Conservation (phyloP, 2,888 invertebrate species). For the Aphrophora alni region DNA sequence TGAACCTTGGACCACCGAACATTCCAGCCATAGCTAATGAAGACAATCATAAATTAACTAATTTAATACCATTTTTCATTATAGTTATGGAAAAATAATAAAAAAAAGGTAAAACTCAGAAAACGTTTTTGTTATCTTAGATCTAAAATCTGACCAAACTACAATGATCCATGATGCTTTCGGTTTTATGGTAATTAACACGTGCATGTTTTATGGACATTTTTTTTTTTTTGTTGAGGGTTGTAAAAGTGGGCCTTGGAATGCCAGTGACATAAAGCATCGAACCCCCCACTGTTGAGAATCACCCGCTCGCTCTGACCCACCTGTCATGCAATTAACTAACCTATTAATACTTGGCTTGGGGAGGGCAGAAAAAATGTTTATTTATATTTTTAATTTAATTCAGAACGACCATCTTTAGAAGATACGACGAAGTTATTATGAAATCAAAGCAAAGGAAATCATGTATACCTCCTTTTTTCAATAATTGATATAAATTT, state of each 20-base stretch:
- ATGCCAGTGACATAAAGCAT: conserved; percentile 25
- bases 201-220: conserved; percentile 38
- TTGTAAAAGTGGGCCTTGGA: conserved; percentile 21
- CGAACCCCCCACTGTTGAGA: conserved; percentile 17
- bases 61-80: background rate
- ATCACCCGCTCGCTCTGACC: conserved; percentile 10
- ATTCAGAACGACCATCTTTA: background rate
- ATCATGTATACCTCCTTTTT: too few species aligned
- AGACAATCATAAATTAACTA: background rate
- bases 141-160: background rate
- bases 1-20: too few species aligned
- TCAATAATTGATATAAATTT: too few species aligned
- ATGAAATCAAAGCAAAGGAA: too few species aligned
- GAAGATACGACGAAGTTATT: too few species aligned
- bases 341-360: background rate
- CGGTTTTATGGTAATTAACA: conserved; percentile 39
- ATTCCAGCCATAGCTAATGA: background rate
- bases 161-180: conserved; percentile 14
- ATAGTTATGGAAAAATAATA: background rate
- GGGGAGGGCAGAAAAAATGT: background rate
- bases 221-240: conserved; percentile 33
- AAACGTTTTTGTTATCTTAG: background rate
- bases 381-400: background rate
- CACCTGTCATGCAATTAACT: conserved; percentile 6
- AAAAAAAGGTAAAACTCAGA: background rate